Evolutionary conservation across 2,797 vertebrate genomes (phyloP).

Genomic region (Choloepus didactylus): DNA sequence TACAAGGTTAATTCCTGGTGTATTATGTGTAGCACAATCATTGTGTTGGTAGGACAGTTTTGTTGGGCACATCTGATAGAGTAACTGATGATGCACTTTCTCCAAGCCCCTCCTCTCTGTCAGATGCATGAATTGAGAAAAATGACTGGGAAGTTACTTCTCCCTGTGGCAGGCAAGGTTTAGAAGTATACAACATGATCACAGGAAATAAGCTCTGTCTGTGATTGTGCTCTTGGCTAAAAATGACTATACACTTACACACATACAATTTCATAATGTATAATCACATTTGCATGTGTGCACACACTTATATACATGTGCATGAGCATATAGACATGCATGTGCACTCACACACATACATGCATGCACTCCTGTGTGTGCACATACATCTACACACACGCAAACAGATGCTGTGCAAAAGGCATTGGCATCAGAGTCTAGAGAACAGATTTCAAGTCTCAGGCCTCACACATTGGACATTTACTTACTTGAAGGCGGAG

Average conservation of each 20-base stretch:
- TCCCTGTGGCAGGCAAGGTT: not conserved
- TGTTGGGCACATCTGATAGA: not conserved
- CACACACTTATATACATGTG: fast-evolving
- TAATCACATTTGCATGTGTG: not conserved
- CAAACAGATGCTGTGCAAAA: not conserved
- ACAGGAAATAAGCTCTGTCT: not conserved
- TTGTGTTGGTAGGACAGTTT: not conserved
- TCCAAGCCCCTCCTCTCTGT: not conserved
- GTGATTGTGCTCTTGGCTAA: not conserved
- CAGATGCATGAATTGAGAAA: not conserved
- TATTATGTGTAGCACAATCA: not conserved
- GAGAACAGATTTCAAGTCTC: not conserved
- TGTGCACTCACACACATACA: not conserved
- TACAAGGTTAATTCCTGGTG: slow-evolving; percentile 58
- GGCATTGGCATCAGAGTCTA: too few relatives aligned
- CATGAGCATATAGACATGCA: not conserved
- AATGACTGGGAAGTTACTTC: not conserved
- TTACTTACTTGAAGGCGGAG: not conserved
- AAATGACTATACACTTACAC: not conserved
- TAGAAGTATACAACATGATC: fast-evolving
- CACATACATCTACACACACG: not conserved
- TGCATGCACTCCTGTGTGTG: not conserved
- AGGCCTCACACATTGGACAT: fast-evolving
- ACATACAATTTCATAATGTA: too few relatives aligned
- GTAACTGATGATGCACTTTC: not conserved